Evolutionary conservation across 2,888 invertebrate genomes (phyloP).

Genomic region (Idaea dimidiata): DNA sequence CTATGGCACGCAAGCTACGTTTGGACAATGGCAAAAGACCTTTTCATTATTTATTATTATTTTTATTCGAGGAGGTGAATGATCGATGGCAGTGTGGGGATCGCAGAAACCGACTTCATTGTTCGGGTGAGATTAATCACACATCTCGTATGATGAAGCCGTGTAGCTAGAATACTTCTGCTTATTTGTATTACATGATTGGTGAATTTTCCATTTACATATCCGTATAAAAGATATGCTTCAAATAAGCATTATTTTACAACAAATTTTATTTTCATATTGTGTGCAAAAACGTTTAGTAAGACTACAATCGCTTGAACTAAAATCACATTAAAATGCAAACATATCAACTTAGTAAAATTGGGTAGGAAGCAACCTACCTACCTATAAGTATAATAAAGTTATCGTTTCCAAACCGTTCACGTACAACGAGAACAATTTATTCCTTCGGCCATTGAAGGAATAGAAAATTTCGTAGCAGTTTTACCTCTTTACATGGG

Average conservation of each 20-base stretch:
- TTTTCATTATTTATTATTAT: conserved; percentile 71
- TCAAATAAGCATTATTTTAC: no score
- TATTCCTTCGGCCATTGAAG: conserved; percentile 64
- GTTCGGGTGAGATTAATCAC: conserved; percentile 75
- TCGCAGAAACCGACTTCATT: conserved; percentile 70
- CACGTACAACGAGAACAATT: conserved; percentile 65
- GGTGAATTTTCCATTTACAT: conserved; percentile 33
- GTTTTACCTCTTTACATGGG: conserved; percentile 54
- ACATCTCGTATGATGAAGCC: conserved; percentile 62
- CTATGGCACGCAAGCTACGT: conserved; percentile 66
- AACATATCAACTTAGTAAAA: conserved; percentile 38
- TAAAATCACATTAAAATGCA: conserved; percentile 27
- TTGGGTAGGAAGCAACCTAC: conserved; percentile 21
- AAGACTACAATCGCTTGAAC: neutral
- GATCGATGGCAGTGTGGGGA: conserved; percentile 70
- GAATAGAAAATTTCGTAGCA: conserved; percentile 60
- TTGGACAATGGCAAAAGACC: conserved; percentile 68
- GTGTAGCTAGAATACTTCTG: conserved; percentile 58
- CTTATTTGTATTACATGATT: conserved; percentile 58
- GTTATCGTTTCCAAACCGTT: conserved; percentile 52
- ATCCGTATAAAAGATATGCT: no score
- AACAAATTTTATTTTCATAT: no score
- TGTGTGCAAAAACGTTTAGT: neutral
- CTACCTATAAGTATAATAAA: conserved; percentile 35
- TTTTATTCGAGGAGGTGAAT: conserved; percentile 73